phyloP scores from a whole-genome alignment of 2,113 vertebrate species.

The Anhinga anhinga region DNA sequence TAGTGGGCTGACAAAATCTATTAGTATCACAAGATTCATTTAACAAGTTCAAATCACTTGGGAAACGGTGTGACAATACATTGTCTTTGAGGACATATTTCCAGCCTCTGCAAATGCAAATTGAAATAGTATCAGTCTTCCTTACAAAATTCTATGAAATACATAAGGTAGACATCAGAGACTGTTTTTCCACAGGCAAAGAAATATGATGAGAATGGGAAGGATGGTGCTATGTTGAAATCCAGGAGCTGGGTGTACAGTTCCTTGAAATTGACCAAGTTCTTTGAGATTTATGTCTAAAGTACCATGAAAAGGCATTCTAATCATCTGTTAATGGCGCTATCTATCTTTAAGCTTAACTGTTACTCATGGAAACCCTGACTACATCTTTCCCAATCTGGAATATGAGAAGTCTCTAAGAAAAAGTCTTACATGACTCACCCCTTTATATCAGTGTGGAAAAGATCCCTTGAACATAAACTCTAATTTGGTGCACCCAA shows the following conservation, averaged over 20 bases:
- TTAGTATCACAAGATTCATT: background rate
- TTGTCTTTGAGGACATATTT: background rate
- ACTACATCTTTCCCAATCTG: background rate
- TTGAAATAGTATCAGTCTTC: background rate
- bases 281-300: background rate
- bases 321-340: background rate
- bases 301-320: background rate
- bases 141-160: background rate
- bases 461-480: background rate
- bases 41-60: background rate
- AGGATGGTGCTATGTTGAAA: background rate
- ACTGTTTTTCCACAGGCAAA: background rate
- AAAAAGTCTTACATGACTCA: background rate
- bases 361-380: background rate
- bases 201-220: background rate
- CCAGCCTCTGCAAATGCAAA: background rate
- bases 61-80: background rate
- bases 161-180: background rate
- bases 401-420: background rate
- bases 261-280: background rate
- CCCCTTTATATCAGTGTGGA: background rate
- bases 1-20: background rate
- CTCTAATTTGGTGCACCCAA: background rate
- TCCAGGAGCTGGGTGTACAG: background rate
- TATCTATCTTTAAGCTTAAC: background rate